phyloP scores from a whole-genome alignment of 2,113 vertebrate genomes.

The Pollimyrus isidori region DNA sequence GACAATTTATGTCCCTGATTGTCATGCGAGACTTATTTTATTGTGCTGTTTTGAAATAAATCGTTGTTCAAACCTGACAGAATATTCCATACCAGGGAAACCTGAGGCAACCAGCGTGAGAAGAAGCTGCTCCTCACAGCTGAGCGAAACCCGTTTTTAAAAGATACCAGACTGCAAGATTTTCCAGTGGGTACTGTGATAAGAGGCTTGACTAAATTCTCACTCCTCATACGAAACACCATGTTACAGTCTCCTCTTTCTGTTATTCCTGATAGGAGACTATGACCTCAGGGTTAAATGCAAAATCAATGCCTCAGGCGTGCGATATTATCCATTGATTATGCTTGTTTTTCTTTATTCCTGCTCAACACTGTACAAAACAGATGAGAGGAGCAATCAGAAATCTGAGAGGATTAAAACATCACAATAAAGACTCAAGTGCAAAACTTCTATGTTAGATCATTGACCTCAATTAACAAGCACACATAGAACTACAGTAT shows the following conservation, averaged over 20 bases:
- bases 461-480: not conserved
- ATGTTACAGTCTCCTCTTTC: not conserved
- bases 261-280: not conserved
- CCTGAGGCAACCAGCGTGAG: not conserved
- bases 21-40: not conserved
- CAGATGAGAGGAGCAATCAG: not conserved
- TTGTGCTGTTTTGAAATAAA: not conserved
- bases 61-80: not conserved
- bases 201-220: not conserved
- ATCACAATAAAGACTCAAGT: not conserved
- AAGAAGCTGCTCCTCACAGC: not conserved
- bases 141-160: not conserved
- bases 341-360: not conserved
- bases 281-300: not conserved
- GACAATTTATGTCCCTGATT: not conserved
- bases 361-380: not conserved
- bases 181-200: not conserved
- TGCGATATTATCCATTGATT: not conserved
- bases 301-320: not conserved
- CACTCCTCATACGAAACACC: not conserved
- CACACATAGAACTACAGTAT: not conserved
- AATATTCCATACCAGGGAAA: not conserved
- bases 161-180: not conserved
- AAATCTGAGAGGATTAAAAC: not conserved
- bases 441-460: not conserved